Evolutionary conservation across 2,888 invertebrate species (phyloP), one percentile per base, ranked within the genome.

Genomic region (Aproaerema taeniolella): DNA sequence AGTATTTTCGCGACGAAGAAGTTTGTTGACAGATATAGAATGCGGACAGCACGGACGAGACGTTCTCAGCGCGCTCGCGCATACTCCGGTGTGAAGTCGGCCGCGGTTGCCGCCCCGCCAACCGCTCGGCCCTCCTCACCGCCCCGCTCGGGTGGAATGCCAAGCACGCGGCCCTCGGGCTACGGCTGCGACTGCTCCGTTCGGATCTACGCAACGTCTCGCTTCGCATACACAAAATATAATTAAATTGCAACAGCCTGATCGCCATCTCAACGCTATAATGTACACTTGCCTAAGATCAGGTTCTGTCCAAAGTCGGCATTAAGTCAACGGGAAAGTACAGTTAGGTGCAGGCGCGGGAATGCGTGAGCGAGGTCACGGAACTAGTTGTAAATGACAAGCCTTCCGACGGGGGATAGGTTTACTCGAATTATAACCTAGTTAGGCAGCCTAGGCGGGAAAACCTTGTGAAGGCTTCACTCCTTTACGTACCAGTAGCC

Each of bases 361-460:
- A 83, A 86, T 85, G 86, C 81, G 85, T 86, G 80, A 82, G 86
- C 86, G 86, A 86, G 86, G 86, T 86, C 86, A 86, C 85, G 75
- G 82, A 86, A 83, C 86, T 86, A 85, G 83, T 86, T 80, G 83
- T 83, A 77, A 80, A 80, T 83, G 81, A 85, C 85, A 81, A 76
- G 76, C 72, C 75, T 79, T 75, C 72, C 70, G 68, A 74, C 67
- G 73, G 80, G 70, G 70, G 76, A 73, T 67, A 61, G 69, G 67
- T 72, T 61, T 70, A 66, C 67, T 71, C 59, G 61, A 67, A 71
- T 73, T 67, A 67, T 64, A 63, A 61, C 62, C 62, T 53, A 65
- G 56, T 59, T 58, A 54, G 45, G 25, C 39, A 31, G 24, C 55
- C 59, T 58, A 54, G 45, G 26, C 35, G 33, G 31, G 40, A 39